Percentiles rank a stretch among this genome's conserved stretches.
phyloP scores from a whole-genome alignment of 2,113 vertebrate genomes.

The Scatophagus argus region DNA sequence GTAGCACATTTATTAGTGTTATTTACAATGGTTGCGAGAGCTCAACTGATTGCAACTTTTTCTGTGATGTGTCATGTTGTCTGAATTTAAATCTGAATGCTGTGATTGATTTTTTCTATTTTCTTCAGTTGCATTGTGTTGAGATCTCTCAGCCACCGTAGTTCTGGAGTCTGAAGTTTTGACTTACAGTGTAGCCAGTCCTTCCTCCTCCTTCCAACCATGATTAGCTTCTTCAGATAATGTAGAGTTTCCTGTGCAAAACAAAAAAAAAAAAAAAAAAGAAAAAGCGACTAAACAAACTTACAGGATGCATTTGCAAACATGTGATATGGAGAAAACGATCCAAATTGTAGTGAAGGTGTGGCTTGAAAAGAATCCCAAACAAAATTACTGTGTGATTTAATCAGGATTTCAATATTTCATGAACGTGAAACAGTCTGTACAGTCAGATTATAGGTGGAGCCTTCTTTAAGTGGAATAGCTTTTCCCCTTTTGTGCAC shows the following conservation, averaged over 20 bases:
- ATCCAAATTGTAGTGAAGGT: background rate
- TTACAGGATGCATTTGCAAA: conserved; percentile 63
- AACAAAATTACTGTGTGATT: background rate
- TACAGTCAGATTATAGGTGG: background rate
- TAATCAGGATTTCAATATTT: conserved; percentile 5
- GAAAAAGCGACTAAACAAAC: conserved; percentile 61
- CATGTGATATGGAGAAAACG: conserved; percentile 64
- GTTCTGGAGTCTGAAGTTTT: conserved; percentile 45
- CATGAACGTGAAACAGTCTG: conserved; percentile 6
- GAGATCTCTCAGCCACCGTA: no score
- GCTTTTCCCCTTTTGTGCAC: no score
- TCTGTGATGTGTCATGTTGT: no score
- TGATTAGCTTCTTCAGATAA: conserved; percentile 78
- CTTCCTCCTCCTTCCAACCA: conserved; percentile 59
- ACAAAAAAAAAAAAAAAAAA: conserved; percentile 55
- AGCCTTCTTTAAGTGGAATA: background rate
- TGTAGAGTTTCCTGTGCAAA: conserved; percentile 82
- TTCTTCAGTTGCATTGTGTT: no score
- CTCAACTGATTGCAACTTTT: no score
- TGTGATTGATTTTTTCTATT: no score
- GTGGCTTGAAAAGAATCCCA: conserved; percentile 13
- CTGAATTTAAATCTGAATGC: no score
- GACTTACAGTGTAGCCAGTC: conserved; percentile 63
- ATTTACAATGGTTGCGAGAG: no score
- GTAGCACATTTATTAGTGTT: conserved; percentile 7